Evolutionary conservation across 1,140 invertebrate genomes (phyloP).

Genomic region (Nasonia vitripennis): DNA sequence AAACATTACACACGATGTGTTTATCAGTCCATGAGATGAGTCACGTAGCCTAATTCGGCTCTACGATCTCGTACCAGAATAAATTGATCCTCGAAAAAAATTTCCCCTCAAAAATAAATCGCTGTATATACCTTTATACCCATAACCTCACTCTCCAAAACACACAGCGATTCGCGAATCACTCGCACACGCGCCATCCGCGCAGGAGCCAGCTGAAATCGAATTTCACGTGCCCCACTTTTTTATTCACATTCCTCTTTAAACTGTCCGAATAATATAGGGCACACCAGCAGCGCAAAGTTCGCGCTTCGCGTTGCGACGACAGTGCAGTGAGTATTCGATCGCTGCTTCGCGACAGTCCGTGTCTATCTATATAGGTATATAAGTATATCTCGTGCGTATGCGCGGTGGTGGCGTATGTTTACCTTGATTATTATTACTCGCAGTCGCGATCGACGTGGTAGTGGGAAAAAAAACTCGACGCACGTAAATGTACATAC

Average conservation of each 20-base stretch:
- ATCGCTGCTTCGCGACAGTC: too few species aligned
- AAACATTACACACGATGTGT: too few species aligned
- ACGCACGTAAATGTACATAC: background rate
- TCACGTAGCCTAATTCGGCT: too few species aligned
- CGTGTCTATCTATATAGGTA: background rate
- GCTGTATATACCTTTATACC: too few species aligned
- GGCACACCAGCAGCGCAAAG: background rate
- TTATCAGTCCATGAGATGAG: too few species aligned
- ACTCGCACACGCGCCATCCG: too few species aligned
- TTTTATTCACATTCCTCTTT: too few species aligned
- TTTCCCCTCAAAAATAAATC: background rate
- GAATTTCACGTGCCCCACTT: too few species aligned
- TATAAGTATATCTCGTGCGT: background rate
- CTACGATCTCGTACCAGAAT: too few species aligned
- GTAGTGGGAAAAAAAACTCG: slow-evolving; percentile 27
- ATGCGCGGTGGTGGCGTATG: slow-evolving; percentile 3
- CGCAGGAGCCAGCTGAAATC: too few species aligned
- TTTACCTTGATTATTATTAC: slow-evolving; percentile 31
- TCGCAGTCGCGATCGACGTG: slow-evolving; percentile 17
- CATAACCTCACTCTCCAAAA: background rate
- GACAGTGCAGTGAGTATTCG: background rate
- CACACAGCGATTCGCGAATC: background rate
- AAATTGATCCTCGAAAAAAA: background rate
- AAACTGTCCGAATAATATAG: too few species aligned
- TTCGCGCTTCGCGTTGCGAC: background rate